A percentile compares a stretch with the other conserved stretches of the same genome.
Conservation (phyloP, 2,113 vertebrate species). For the Falcunculus frontatus region DNA sequence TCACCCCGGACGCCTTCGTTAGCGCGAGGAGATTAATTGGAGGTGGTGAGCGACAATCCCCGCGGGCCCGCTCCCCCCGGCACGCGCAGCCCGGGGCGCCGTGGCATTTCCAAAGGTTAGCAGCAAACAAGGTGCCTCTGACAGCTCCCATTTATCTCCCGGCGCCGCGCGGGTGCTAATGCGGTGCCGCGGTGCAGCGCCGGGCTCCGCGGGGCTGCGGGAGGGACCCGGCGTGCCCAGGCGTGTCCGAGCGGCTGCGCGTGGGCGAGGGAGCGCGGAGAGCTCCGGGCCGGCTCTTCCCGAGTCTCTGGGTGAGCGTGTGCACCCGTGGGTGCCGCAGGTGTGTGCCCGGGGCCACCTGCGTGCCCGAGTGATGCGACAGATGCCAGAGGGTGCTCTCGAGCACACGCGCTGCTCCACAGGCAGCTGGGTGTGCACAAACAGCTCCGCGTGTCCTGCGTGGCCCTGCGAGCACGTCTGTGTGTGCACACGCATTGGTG, state of each 20-base stretch:
- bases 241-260: not conserved
- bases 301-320: fast-evolving
- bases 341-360: not conserved
- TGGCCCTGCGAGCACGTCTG: fast-evolving
- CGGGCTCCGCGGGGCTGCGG: not conserved
- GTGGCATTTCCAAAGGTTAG: slow-evolving; percentile 70
- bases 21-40: slow-evolving; percentile 37
- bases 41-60: slow-evolving; percentile 22
- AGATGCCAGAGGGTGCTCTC: fast-evolving
- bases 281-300: fast-evolving
- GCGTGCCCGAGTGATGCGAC: fast-evolving
- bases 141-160: slow-evolving; percentile 68
- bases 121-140: slow-evolving; percentile 66
- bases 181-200: slow-evolving; percentile 7
- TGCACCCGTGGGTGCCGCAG: not conserved
- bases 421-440: fast-evolving
- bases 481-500: fast-evolving
- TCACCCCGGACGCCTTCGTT: slow-evolving; percentile 20
- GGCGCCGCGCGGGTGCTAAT: slow-evolving; percentile 45
- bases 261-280: fast-evolving
- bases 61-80: not conserved
- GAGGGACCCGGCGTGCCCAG: not conserved
- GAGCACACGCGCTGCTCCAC: fast-evolving
- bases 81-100: not conserved
- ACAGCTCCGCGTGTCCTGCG: not conserved